Evolutionary conservation across 2,888 invertebrate species (phyloP).

Genomic region (Beris chalybata): DNA sequence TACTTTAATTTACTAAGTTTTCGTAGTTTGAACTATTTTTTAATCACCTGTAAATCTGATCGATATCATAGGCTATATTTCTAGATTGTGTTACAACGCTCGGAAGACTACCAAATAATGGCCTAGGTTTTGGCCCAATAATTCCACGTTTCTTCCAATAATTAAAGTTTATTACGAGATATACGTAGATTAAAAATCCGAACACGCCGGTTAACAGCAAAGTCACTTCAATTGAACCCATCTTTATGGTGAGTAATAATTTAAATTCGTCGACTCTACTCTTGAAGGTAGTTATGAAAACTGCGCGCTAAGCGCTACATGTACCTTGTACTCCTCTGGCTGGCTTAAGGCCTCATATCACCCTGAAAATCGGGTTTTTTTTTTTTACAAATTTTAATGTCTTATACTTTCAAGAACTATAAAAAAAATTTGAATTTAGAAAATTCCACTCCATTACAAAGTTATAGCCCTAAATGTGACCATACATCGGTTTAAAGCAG

Average conservation of each 20-base stretch:
- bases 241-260: neutral
- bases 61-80: constrained; percentile 49
- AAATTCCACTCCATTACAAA: too few species aligned
- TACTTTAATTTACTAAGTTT: neutral
- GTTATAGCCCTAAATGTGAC: too few species aligned
- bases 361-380: too few species aligned
- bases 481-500: too few species aligned
- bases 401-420: too few species aligned
- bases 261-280: too few species aligned
- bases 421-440: too few species aligned
- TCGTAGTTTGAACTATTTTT: neutral
- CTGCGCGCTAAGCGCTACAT: too few species aligned
- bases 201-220: neutral
- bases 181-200: constrained; percentile 42
- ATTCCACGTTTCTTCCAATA: constrained; percentile 55
- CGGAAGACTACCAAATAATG: constrained; percentile 52
- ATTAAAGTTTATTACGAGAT: constrained; percentile 48
- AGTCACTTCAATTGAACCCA: constrained; percentile 14
- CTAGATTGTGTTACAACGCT: constrained; percentile 44
- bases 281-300: too few species aligned
- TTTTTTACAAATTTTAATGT: too few species aligned
- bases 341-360: too few species aligned
- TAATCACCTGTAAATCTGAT: constrained; percentile 54
- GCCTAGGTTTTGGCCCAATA: constrained; percentile 49
- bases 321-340: too few species aligned